Base-by-base conservation (phyloP, 2,113 vertebrate species). In the Neolamprologus hecqui region DNA sequence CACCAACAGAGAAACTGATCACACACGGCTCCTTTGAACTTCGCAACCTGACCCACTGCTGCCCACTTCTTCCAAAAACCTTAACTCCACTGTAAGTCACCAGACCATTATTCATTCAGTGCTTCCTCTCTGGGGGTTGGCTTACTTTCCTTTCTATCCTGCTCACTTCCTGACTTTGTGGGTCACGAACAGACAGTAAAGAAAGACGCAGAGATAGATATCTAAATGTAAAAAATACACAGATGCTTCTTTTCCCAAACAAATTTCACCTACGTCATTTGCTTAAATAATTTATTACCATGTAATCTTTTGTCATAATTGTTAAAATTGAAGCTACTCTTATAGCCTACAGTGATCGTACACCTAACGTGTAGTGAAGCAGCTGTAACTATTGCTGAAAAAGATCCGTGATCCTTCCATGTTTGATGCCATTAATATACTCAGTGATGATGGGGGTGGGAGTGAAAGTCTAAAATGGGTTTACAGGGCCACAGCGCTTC, bases 91-190 rank as follows among this genome's bases (percentile, higher is more conserved):
- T 88, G 83, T 91, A 85, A 87, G 28, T 49, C 75, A 88, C 12
- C 17, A n/a, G 90, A 45, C 33, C 93, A 95, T 96, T 93, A 95
- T 81, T 95, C 94, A 93, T 96, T 94, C 80, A 94, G 28, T 58
- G 90, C 91, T 93, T 96, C 95, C 94, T 95, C 79, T 90, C 77
- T 31, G 54, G 80, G 91, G 81, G 40, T 94, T 91, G 79, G 83
- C 83, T 95, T 93, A 85, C 92, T 42, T 81, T 86, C 87, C 70
- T 83, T 85, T 70, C 81, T 33, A 79, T 84, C 84, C 85, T 47
- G 81, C 37, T 54, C 6, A 28, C 80, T 89, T 94, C 92, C 93
- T 94, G 84, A 85, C 53, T 87, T 88, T 91, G 88, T 90, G 84
- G 92, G 89, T 90, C 88, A 94, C 11, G 3, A 77, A 31, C 84